These are phyloP conservation scores for Lithophane ornitopus DNA, from an alignment of 2,888 invertebrate genomes.

Conservation along the genomic window DNA sequence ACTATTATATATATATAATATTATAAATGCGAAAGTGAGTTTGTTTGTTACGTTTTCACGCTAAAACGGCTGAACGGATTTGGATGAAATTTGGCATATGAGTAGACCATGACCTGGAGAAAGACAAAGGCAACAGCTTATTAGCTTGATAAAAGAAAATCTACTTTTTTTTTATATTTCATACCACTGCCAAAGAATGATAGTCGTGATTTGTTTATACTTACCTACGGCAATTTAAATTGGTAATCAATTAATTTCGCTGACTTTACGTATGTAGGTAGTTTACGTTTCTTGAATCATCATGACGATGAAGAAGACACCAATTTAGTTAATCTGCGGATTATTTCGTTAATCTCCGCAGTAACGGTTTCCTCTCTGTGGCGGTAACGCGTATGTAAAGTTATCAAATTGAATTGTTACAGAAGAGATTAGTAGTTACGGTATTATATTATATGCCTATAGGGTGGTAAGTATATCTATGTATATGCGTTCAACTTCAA, in stretches of 20 bases:
- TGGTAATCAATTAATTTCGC: neutral
- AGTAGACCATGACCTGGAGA: too few relatives aligned
- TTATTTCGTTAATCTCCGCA: constrained; percentile 23
- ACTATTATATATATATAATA: too few relatives aligned
- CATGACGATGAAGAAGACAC: neutral
- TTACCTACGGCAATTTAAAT: neutral
- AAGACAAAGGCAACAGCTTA: too few relatives aligned
- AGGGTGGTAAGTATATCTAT: neutral
- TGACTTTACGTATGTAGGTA: neutral
- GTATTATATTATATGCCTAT: neutral
- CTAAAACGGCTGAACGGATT: too few relatives aligned
- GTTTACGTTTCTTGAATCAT: constrained; percentile 6
- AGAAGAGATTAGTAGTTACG: constrained; percentile 27
- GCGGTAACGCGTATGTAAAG: constrained; percentile 23
- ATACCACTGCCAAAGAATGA: neutral
- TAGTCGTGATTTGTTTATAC: neutral
- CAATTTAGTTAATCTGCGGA: constrained; percentile 37
- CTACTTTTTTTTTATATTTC: neutral
- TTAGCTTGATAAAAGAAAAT: neutral
- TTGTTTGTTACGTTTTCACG: too few relatives aligned
- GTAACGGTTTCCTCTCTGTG: constrained; percentile 12
- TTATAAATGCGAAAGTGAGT: too few relatives aligned
- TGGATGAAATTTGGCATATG: too few relatives aligned
- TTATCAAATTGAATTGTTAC: constrained; percentile 35
- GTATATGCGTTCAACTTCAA: constrained; percentile 8